Base-by-base conservation (phyloP, 2,888 invertebrate species). In the Prionchulus punctatus region DNA sequence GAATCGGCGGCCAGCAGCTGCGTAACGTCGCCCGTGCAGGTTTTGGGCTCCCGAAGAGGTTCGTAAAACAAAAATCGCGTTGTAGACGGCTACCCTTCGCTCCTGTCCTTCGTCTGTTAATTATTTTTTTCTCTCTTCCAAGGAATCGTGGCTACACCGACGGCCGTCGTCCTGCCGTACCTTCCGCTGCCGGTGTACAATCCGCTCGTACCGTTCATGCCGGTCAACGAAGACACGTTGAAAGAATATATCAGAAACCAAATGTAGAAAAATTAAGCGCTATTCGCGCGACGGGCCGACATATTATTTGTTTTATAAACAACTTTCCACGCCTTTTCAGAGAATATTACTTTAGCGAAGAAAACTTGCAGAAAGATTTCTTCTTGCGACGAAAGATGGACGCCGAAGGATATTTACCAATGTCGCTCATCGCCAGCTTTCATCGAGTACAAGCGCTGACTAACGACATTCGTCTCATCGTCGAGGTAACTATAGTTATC, bases 311-410 rank as follows among this genome's bases (percentile, higher is more conserved):
- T 21, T 21, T 51, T 51, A 21, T 18, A 53, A 3, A 51, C 28
- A 45, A 36, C 3, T n/a, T 48, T 4, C 2, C 7, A 2, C 2
- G 26, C 30, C 2, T 25, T 65, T 80, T 43, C 79, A 96, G 94
- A 71, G 96, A 98, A 76, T 98, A 98, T 77, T 98, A 98, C 80
- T 96, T 98, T 78, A 91, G 91, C 66, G 84, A 85, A 62, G 92
- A 92, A 69, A 98, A 98, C 77, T 78, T 98, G 57, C 82, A 85
- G 65, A 82, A 87, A 66, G 98, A 98, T 72, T 89, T 94, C 78
- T 98, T 89, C 79, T 79, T 98, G 62, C 82, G 96, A 31, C 82
- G 92, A 65, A 91, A 91, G 79, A 98, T 98, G 98, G 86, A 89
- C 65, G 74, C 80, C 1, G 84, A 90, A 67, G 98, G 98, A 55